These are phyloP conservation scores for Sus cebifrons DNA, from an alignment of 2,797 vertebrate genomes.

Conservation along the genomic window DNA sequence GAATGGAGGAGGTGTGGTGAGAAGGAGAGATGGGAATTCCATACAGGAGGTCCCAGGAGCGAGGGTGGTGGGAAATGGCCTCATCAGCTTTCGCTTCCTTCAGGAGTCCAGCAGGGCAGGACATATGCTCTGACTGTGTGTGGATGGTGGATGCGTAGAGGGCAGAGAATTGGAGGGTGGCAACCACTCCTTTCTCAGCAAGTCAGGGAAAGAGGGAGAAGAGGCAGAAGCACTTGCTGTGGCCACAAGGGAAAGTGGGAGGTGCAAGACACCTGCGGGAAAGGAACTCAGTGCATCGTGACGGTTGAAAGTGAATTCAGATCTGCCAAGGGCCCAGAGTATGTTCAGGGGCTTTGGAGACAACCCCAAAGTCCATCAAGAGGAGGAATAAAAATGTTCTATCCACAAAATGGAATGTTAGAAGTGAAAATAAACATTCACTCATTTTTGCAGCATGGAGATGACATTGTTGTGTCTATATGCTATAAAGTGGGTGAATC, in stretches of 20 bases:
- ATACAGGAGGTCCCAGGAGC: accelerated
- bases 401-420: neutral
- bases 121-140: neutral
- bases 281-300: accelerated
- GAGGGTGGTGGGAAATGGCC: too few species aligned
- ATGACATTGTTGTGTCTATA: too few species aligned
- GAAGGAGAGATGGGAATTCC: accelerated
- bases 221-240: neutral
- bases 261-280: neutral
- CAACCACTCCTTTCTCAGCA: neutral
- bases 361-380: too few species aligned
- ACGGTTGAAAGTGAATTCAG: accelerated
- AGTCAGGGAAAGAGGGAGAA: neutral
- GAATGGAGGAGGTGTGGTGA: neutral
- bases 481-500: accelerated
- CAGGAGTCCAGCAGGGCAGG: accelerated
- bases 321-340: neutral
- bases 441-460: too few species aligned
- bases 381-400: neutral
- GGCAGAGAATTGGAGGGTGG: neutral
- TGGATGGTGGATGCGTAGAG: accelerated
- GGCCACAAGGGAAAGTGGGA: neutral
- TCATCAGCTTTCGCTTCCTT: neutral
- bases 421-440: neutral
- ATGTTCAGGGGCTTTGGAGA: too few species aligned